Evolutionary conservation across 35 echinoderm and acorn worm species (phyloP).

Genomic region (Apostichopus parvimensis): DNA sequence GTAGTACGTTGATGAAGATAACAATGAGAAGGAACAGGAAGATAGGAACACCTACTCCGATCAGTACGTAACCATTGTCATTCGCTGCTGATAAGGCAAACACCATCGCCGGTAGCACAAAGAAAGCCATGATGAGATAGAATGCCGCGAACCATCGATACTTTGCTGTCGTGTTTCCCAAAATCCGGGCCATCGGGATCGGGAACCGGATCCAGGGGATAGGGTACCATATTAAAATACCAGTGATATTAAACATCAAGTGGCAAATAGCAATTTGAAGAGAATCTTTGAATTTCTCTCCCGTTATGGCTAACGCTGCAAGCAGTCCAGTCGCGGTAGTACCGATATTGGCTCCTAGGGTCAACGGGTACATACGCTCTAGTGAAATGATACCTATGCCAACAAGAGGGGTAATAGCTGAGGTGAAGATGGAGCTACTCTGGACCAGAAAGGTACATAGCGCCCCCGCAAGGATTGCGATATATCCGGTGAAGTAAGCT

Average conservation of each 20-base stretch:
- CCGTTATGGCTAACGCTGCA: conserved; percentile 78
- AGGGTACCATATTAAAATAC: conserved; percentile 95
- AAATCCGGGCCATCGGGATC: conserved; percentile 67
- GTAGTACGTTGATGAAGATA: conserved; percentile 79
- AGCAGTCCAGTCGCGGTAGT: conserved; percentile 85
- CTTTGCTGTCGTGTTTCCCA: conserved; percentile 94
- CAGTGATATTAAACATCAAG: conserved; percentile 88
- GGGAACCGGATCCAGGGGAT: conserved; percentile 81
- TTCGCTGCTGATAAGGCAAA: conserved; percentile 85
- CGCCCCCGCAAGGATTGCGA: conserved; percentile 52
- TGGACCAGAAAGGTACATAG: conserved; percentile 59
- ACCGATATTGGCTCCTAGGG: conserved; percentile 93
- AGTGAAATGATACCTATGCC: conserved; percentile 65
- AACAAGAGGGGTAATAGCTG: conserved; percentile 65
- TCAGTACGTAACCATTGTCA: conserved; percentile 36
- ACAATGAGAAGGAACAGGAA: conserved; percentile 61
- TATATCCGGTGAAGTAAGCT: conserved; percentile 55
- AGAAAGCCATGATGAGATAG: conserved; percentile 90
- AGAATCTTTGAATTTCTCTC: conserved; percentile 77
- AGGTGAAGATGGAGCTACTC: conserved; percentile 68
- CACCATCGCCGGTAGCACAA: conserved; percentile 67
- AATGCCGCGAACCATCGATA: conserved; percentile 95
- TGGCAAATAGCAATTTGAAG: conserved; percentile 94
- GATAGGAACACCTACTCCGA: conserved; percentile 57
- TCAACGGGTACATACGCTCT: conserved; percentile 92